phyloP scores from a whole-genome alignment of 1,140 invertebrate genomes.

The Neodiprion fabricii region DNA sequence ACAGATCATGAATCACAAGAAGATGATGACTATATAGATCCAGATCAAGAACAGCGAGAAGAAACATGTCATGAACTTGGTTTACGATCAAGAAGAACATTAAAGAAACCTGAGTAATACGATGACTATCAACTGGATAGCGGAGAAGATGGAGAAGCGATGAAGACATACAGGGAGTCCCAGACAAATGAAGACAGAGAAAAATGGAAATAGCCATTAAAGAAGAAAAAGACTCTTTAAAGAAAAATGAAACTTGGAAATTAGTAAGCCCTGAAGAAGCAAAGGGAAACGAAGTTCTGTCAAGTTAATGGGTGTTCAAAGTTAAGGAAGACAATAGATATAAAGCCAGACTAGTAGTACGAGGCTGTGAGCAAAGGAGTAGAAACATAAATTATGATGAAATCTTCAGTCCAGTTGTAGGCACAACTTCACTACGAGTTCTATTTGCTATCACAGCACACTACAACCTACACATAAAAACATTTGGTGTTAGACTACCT shows the following conservation, averaged over 20 bases:
- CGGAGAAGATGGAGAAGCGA: no score
- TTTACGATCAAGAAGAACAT: neutral
- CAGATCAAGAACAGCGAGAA: neutral
- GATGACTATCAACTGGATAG: neutral
- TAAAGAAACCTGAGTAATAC: neutral
- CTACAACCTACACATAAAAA: slow-evolving; percentile 30
- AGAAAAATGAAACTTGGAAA: slow-evolving; percentile 6
- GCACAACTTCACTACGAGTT: slow-evolving; percentile 11
- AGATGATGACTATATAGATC: neutral
- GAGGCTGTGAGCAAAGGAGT: slow-evolving; percentile 23
- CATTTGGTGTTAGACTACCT: slow-evolving; percentile 53
- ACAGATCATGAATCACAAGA: neutral
- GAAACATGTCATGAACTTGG: neutral
- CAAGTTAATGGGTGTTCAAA: neutral
- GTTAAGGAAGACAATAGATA: neutral
- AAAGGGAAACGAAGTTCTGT: slow-evolving; percentile 2
- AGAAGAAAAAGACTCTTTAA: slow-evolving; percentile 13
- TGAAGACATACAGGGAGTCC: neutral
- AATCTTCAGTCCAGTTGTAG: slow-evolving; percentile 31
- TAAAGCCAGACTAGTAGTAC: slow-evolving; percentile 29
- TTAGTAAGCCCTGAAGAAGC: neutral
- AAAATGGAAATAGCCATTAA: slow-evolving; percentile 17
- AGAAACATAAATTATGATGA: slow-evolving; percentile 24
- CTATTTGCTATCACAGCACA: neutral
- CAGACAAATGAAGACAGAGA: neutral